Conservation (phyloP, 2,797 vertebrate genomes). For the Cyclura pinguis region DNA sequence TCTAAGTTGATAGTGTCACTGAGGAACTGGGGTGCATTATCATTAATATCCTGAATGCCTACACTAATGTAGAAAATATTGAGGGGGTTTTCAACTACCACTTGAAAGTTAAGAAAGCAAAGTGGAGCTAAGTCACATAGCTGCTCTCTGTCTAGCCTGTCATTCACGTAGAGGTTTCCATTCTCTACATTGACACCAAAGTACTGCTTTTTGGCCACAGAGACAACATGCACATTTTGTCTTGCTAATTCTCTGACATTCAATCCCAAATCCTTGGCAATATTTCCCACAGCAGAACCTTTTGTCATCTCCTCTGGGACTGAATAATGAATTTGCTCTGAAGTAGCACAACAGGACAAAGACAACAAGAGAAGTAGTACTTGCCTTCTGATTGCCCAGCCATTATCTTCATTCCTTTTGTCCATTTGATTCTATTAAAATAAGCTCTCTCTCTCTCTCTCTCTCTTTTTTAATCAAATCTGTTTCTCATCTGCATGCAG, state of each 20-base stretch:
- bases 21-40: slow-evolving; percentile 60
- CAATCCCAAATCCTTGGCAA: slow-evolving; percentile 51
- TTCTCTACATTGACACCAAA: slow-evolving; percentile 49
- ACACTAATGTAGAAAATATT: slow-evolving; percentile 76
- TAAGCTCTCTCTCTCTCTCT: slow-evolving; percentile 9
- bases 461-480: slow-evolving; percentile 26
- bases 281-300: slow-evolving; percentile 47
- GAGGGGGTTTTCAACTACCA: slow-evolving; percentile 81
- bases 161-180: slow-evolving; percentile 49
- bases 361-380: slow-evolving; percentile 77
- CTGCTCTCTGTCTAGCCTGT: slow-evolving; percentile 63
- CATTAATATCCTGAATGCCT: slow-evolving; percentile 64
- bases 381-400: slow-evolving; percentile 52
- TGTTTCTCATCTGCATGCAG: slow-evolving; percentile 2
- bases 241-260: slow-evolving; percentile 52
- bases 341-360: slow-evolving; percentile 76
- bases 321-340: slow-evolving; percentile 40
- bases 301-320: slow-evolving; percentile 53
- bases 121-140: slow-evolving; percentile 68
- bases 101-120: slow-evolving; percentile 74
- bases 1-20: slow-evolving; percentile 71
- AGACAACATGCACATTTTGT: slow-evolving; percentile 58
- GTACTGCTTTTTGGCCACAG: slow-evolving; percentile 59
- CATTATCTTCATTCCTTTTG: slow-evolving; percentile 1
- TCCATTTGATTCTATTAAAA: slow-evolving; percentile 25